Evolutionary conservation across 1,140 invertebrate species (phyloP), one percentile per base, ranked within the genome.

Genomic region (Anastatus disparis): DNA sequence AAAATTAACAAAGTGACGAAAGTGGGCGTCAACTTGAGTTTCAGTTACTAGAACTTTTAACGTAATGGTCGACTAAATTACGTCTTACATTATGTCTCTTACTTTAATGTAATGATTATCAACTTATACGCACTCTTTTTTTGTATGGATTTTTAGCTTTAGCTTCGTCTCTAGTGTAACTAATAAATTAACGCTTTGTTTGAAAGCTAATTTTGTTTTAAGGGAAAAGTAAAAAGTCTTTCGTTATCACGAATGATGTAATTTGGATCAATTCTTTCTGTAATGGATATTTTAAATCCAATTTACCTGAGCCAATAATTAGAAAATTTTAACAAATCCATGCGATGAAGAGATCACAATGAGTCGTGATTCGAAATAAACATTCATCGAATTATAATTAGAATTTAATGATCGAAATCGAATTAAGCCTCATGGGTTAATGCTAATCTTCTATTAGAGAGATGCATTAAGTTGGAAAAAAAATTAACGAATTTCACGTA

Each of bases 1-100:
- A 63, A 55, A 70, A 58, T 70, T 56, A 63, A 70, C 67, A 20
- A n/a, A 13, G 58, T 46, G 56, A 55, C 59, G 58, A 62, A 70
- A 63, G 38, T 56, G 26, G 38, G 27, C 26, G 26, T 35, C 58
- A 31, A 55, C 27, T 40, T 56, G 48, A 68, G 40, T 69, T 61
- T 69, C 66, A 69, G 44, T 52, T 50, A 69, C 66, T 69, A 55
- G n/a, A 65, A 65, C 38, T 55, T 38, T 31, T 44, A 9, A 44
- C 22, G 50, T 22, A 20, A 55, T 20, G 15, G 53, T 10, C 48
- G 50, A 27, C 50, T 44, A 20, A 52, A 65, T 27, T 65, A 42
- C 29, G n/a, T 13, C 15, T 44, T n/a, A n/a, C n/a, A n/a, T n/a
- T n/a, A n/a, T n/a, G n/a, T 44, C 10, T 35, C 10, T 10, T 35